These are phyloP conservation scores for Crocuta crocuta DNA, from an alignment of 2,113 vertebrate genomes.

Conservation along the genomic window DNA sequence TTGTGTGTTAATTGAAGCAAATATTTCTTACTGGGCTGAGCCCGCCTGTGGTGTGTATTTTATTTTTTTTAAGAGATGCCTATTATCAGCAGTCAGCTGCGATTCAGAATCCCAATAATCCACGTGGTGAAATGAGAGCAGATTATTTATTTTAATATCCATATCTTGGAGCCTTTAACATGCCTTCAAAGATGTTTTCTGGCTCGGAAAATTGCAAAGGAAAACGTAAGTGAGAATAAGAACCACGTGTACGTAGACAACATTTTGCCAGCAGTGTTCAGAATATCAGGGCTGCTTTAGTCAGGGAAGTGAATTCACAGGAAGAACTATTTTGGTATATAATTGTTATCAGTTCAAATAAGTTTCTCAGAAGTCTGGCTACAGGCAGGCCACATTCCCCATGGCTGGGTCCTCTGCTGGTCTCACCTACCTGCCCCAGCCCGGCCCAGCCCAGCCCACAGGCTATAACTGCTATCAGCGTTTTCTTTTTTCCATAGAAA, in stretches of 20 bases:
- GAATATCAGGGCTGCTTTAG: neutral
- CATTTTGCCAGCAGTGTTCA: neutral
- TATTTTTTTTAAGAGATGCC: neutral
- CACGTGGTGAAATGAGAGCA: neutral
- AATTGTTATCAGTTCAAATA: neutral
- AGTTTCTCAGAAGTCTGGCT: neutral
- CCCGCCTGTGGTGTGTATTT: no score
- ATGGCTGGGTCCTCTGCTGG: neutral
- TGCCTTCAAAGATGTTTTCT: neutral
- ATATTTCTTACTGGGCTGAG: neutral
- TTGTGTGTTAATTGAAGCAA: slow-evolving; percentile 17
- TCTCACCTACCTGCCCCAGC: neutral
- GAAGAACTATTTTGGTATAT: neutral
- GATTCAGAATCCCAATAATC: neutral
- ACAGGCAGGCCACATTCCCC: fast-evolving
- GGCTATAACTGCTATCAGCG: no score
- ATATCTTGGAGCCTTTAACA: neutral
- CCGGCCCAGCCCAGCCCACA: neutral
- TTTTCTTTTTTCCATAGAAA: neutral
- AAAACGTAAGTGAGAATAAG: slow-evolving; percentile 1
- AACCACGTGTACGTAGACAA: neutral
- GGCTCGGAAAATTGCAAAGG: neutral
- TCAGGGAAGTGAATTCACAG: neutral
- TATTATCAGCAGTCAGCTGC: neutral
- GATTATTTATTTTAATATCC: slow-evolving; percentile 42